These are phyloP conservation scores for Halictus rubicundus DNA, from an alignment of 1,140 invertebrate genomes.

Conservation along the genomic window DNA sequence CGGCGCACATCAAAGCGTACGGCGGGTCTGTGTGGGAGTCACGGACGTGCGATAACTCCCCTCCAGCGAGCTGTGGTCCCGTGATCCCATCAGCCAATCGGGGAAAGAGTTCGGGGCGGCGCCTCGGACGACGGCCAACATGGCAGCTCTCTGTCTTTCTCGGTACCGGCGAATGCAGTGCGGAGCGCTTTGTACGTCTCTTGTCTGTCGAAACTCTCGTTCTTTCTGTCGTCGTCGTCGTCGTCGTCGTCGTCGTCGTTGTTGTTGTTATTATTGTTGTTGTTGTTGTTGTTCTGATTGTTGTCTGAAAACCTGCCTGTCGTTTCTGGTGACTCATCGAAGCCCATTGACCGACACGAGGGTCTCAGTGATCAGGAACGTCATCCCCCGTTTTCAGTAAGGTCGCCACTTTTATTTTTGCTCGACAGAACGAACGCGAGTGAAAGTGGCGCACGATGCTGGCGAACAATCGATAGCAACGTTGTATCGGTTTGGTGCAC, in stretches of 20 bases:
- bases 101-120: constrained; percentile 71
- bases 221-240: constrained; percentile 45
- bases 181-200: constrained; percentile 57
- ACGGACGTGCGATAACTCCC: constrained; percentile 51
- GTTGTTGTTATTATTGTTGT: background rate
- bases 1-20: constrained; percentile 17
- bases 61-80: constrained; percentile 27
- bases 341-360: background rate
- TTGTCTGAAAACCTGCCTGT: background rate
- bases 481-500: background rate
- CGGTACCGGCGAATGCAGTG: constrained; percentile 62
- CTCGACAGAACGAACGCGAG: constrained; percentile 28
- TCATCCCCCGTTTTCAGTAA: background rate
- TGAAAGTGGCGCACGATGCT: constrained; percentile 4
- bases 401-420: background rate
- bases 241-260: constrained; percentile 33
- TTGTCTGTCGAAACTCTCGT: constrained; percentile 51
- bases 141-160: constrained; percentile 69
- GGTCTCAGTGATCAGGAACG: constrained; percentile 35
- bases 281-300: background rate
- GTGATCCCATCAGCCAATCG: constrained; percentile 68
- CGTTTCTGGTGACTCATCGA: constrained; percentile 12
- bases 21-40: background rate
- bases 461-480: background rate
- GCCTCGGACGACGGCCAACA: constrained; percentile 73